Conservation (phyloP, 1,140 invertebrate species). For the Cotesia typhae region DNA sequence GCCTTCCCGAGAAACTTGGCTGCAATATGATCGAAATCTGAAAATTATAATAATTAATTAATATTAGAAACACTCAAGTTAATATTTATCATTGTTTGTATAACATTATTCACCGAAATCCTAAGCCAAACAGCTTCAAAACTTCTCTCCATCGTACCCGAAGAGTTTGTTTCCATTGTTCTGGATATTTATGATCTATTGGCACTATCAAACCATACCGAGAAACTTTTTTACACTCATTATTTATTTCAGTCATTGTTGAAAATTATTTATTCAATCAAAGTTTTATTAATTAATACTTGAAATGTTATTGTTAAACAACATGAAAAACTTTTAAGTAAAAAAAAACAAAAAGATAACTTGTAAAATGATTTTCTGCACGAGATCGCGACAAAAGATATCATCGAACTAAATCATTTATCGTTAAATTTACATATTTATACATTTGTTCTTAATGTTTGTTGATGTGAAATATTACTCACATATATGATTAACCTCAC, state of each 20-base stretch:
- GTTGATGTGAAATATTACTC: too few relatives aligned
- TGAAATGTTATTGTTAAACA: neutral
- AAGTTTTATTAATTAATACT: neutral
- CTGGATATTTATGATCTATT: slow-evolving; percentile 78
- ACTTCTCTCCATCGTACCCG: slow-evolving; percentile 73
- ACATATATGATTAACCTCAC: too few relatives aligned
- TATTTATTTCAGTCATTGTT: neutral
- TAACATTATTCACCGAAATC: slow-evolving; percentile 62
- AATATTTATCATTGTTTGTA: slow-evolving; percentile 19
- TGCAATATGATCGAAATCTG: slow-evolving; percentile 76
- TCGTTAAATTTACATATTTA: too few relatives aligned
- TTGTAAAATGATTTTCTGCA: too few relatives aligned
- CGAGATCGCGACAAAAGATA: too few relatives aligned
- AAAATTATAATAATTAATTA: slow-evolving; percentile 33
- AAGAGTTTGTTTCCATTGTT: slow-evolving; percentile 75
- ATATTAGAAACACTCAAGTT: neutral
- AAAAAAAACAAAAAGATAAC: too few relatives aligned
- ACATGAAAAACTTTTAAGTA: too few relatives aligned
- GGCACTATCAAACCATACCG: slow-evolving; percentile 74
- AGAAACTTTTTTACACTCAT: slow-evolving; percentile 48
- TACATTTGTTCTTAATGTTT: too few relatives aligned
- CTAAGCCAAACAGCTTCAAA: slow-evolving; percentile 70
- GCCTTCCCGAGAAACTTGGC: slow-evolving; percentile 68
- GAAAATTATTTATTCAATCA: neutral
- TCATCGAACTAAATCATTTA: too few relatives aligned